A percentile compares a stretch with the other conserved stretches of the same genome.
phyloP scores from a whole-genome alignment of 2,797 vertebrate genomes.

The Sebastes nivosus region DNA sequence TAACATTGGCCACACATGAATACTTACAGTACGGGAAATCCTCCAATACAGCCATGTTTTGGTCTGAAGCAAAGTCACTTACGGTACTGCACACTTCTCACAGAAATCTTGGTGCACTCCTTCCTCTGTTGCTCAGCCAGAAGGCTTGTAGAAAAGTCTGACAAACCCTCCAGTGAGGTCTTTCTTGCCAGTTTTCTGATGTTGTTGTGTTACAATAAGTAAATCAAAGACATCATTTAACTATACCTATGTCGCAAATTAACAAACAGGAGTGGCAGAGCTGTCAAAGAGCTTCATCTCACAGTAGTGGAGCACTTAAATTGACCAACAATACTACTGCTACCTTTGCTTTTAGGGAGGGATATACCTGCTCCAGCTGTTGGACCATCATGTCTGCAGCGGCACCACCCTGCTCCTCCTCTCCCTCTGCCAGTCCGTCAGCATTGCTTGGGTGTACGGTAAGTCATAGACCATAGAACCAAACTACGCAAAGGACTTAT shows the following conservation, averaged over 20 bases:
- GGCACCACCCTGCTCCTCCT: conserved; percentile 72
- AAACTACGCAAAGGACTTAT: not conserved
- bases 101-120: not conserved
- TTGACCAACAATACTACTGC: not conserved
- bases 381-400: conserved; percentile 77
- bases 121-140: too few relatives aligned
- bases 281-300: not conserved
- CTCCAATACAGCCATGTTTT: not conserved
- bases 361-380: conserved; percentile 72
- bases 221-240: not conserved
- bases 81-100: not conserved
- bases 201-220: not conserved
- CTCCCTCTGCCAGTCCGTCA: conserved; percentile 66
- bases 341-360: conserved; percentile 57
- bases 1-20: too few relatives aligned
- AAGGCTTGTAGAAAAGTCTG: too few relatives aligned
- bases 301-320: not conserved
- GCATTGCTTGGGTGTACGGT: conserved; percentile 78
- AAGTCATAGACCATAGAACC: not conserved
- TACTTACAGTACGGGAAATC: not conserved
- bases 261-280: not conserved
- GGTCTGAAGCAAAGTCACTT: not conserved
- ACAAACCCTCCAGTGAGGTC: too few relatives aligned
- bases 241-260: too few relatives aligned
- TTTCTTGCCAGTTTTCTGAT: too few relatives aligned